Base-by-base conservation (phyloP, 2,113 vertebrate genomes). In the Trichomycterus rosablanca region DNA sequence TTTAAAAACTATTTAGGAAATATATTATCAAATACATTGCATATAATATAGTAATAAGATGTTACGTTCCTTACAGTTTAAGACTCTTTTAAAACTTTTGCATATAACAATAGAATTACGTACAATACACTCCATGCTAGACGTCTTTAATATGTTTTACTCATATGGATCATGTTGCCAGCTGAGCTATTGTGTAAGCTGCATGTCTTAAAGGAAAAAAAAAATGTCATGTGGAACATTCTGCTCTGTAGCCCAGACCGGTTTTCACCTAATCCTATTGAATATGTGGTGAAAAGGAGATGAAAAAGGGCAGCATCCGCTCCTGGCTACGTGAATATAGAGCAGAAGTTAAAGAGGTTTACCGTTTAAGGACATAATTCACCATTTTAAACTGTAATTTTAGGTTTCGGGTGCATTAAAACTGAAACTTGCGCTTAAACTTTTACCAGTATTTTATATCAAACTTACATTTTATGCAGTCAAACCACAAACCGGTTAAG, bases 261-360 rank as follows among this genome's bases (percentile, higher is more conserved):
- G 67, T 76, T 80, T 58, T 70, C 51, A 74, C 58, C 74, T 76
- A 81, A 65, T 80, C 76, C 68, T 34, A 22, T 26, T 70, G 56
- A 77, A 66, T 56, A 75, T 70, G 67, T 73, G 75, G 60, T 72
- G 72, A 74, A 78, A 74, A 68, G 14, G 72, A 62, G 68, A 62
- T 71, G 32, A 76, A 77, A 77, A 73, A 74, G 58, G 55, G 49
- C 73, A 65, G 63, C 45, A 30, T 57, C 39, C 43, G 59, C 70
- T 78, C 53, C 74, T 8, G 48, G 40, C 39, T 63, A 52, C 15
- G 19, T 43, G 24, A 8, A 48, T 64, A 24, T n/a, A 20, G 16
- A 57, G 35, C 46, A 23, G 18, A 7, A 5, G 22, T 46, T 59
- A 18, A 23, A 34, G 54, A 10, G 2, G 37, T 10, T 59, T 15